phyloP scores from a whole-genome alignment of 2,888 invertebrate species.

The Drosophila greeni region DNA sequence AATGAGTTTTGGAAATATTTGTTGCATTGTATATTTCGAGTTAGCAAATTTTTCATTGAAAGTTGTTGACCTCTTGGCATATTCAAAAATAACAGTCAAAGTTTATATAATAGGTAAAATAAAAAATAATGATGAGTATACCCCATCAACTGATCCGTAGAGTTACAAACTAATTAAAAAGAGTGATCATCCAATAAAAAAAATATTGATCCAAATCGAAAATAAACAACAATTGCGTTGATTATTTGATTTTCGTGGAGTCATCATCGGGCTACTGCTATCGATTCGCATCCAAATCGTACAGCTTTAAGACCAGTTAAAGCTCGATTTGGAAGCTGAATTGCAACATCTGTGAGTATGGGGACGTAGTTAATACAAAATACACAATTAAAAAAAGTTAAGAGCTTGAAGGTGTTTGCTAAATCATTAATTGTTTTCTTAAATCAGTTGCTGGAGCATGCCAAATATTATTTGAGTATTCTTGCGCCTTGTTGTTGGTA shows the following conservation, averaged over 20 bases:
- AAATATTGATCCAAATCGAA: constrained; percentile 21
- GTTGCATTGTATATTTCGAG: constrained; percentile 56
- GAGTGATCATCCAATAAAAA: constrained; percentile 22
- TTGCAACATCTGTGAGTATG: constrained; percentile 1
- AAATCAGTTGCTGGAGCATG: constrained; percentile 27
- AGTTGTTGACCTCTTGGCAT: constrained; percentile 31
- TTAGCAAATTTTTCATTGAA: constrained; percentile 34
- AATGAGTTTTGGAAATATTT: constrained; percentile 44
- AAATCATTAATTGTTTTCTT: neutral
- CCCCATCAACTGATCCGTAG: constrained; percentile 24
- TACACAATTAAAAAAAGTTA: neutral
- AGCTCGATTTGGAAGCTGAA: constrained; percentile 32
- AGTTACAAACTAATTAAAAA: constrained; percentile 38
- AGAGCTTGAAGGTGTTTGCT: neutral
- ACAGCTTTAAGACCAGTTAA: constrained; percentile 44
- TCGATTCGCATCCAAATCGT: constrained; percentile 29
- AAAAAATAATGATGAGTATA: constrained; percentile 28
- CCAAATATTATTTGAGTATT: constrained; percentile 55
- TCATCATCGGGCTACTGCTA: constrained; percentile 24
- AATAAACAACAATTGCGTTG: constrained; percentile 41
- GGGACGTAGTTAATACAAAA: neutral
- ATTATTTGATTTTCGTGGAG: constrained; percentile 39
- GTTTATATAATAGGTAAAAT: constrained; percentile 57
- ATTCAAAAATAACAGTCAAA: constrained; percentile 60
- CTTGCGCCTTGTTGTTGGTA: constrained; percentile 31